Conservation (phyloP, 2,113 vertebrate genomes). For the Oryzias woworae region DNA sequence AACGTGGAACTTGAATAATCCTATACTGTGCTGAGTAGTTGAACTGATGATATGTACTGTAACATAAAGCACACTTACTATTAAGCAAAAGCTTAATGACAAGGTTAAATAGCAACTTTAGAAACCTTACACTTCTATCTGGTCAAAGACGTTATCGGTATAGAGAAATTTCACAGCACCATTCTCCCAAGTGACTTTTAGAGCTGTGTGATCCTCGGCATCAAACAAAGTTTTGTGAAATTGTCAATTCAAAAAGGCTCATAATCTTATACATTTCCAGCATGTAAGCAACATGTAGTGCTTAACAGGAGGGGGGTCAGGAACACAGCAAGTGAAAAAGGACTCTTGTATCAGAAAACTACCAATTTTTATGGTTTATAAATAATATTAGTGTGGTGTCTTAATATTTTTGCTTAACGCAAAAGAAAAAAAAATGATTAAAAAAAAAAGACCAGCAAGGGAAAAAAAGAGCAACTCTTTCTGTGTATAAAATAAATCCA, state of each 20-base stretch:
- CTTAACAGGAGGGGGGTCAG: slow-evolving; percentile 72
- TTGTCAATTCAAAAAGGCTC: slow-evolving; percentile 68
- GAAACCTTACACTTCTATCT: slow-evolving; percentile 84
- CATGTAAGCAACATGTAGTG: slow-evolving; percentile 79
- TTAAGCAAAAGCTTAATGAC: slow-evolving; percentile 71
- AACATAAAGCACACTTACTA: slow-evolving; percentile 93
- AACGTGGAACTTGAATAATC: slow-evolving; percentile 73
- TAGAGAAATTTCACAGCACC: slow-evolving; percentile 88
- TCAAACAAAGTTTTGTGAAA: slow-evolving; percentile 73
- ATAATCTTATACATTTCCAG: slow-evolving; percentile 74
- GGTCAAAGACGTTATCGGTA: slow-evolving; percentile 87
- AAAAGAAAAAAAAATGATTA: slow-evolving; percentile 66
- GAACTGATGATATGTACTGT: slow-evolving; percentile 87
- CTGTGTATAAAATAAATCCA: slow-evolving; percentile 65
- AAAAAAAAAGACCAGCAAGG: slow-evolving; percentile 29
- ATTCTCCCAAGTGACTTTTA: slow-evolving; percentile 94
- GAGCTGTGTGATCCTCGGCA: slow-evolving; percentile 78
- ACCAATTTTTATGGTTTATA: slow-evolving; percentile 82
- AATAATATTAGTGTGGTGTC: slow-evolving; percentile 79
- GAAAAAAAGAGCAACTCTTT: slow-evolving; percentile 53
- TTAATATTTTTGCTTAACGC: slow-evolving; percentile 76
- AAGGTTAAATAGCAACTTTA: slow-evolving; percentile 82
- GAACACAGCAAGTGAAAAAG: slow-evolving; percentile 66
- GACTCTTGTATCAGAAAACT: slow-evolving; percentile 74
- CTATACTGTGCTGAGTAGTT: slow-evolving; percentile 80